phyloP scores from a whole-genome alignment of 2,888 invertebrate genomes.

The Thera britannica region DNA sequence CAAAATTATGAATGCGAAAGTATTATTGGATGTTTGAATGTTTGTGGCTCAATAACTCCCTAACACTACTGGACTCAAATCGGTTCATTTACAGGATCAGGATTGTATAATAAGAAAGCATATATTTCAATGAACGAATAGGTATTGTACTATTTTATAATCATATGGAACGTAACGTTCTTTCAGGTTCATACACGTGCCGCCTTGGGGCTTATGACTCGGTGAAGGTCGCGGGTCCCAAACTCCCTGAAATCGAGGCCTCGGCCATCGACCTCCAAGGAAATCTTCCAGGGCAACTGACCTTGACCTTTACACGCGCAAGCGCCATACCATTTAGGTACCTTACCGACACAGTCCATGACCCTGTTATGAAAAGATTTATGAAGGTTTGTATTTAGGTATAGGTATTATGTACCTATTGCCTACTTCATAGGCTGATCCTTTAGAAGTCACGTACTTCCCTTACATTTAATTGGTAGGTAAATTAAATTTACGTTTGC shows the following conservation, averaged over 20 bases:
- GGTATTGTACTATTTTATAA: too few species aligned
- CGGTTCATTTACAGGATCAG: slow-evolving; percentile 1
- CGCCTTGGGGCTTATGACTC: slow-evolving; percentile 63
- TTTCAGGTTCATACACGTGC: slow-evolving; percentile 72
- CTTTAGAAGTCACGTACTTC: too few species aligned
- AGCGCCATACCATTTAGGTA: slow-evolving; percentile 68
- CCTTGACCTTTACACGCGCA: slow-evolving; percentile 83
- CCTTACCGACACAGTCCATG: slow-evolving; percentile 61
- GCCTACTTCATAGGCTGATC: too few species aligned
- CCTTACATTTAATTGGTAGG: too few species aligned
- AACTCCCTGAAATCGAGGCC: slow-evolving; percentile 75
- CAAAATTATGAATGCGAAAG: too few species aligned
- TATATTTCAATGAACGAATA: too few species aligned
- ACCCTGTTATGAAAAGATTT: slow-evolving; percentile 74
- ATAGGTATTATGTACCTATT: too few species aligned
- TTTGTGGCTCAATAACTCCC: too few species aligned
- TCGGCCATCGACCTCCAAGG: slow-evolving; percentile 74
- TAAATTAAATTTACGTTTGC: too few species aligned
- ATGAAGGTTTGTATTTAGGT: too few species aligned
- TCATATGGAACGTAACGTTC: slow-evolving; percentile 50
- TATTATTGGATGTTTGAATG: too few species aligned
- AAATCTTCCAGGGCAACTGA: slow-evolving; percentile 81
- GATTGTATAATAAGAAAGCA: slow-evolving; percentile 41
- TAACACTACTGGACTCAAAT: too few species aligned
- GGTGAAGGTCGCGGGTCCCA: slow-evolving; percentile 76